Evolutionary conservation across 2,113 vertebrate species (phyloP).

Genomic region (Sapajus apella): DNA sequence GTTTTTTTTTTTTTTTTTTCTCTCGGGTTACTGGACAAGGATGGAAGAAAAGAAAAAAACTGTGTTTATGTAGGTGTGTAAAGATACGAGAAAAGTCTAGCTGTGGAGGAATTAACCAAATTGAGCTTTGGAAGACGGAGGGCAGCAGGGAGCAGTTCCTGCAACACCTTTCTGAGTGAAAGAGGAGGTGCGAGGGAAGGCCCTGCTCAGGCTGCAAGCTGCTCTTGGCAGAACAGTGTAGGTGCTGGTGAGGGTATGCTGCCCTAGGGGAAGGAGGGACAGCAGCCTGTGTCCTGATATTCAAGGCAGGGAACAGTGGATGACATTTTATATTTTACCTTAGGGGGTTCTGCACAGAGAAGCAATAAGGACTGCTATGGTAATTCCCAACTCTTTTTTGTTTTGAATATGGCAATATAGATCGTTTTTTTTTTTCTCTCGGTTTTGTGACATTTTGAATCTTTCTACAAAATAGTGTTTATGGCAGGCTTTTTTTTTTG

Average conservation of each 20-base stretch:
- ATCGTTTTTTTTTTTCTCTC: background rate
- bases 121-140: background rate
- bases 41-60: background rate
- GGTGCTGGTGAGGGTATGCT: background rate
- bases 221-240: background rate
- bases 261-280: background rate
- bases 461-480: background rate
- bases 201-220: background rate
- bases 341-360: background rate
- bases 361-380: background rate
- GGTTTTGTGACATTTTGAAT: background rate
- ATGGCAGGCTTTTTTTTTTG: background rate
- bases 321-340: background rate
- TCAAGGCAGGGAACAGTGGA: background rate
- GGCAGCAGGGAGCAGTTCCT: background rate
- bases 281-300: background rate
- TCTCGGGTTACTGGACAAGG: background rate
- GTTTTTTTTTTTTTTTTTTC: background rate
- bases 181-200: background rate
- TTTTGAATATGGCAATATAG: background rate
- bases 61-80: background rate
- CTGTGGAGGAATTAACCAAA: background rate
- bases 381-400: background rate
- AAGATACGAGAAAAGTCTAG: background rate
- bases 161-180: background rate